A percentile compares a stretch with the other conserved stretches of the same genome.
phyloP scores from a whole-genome alignment of 2,113 vertebrate genomes.

The Galeopterus variegatus region DNA sequence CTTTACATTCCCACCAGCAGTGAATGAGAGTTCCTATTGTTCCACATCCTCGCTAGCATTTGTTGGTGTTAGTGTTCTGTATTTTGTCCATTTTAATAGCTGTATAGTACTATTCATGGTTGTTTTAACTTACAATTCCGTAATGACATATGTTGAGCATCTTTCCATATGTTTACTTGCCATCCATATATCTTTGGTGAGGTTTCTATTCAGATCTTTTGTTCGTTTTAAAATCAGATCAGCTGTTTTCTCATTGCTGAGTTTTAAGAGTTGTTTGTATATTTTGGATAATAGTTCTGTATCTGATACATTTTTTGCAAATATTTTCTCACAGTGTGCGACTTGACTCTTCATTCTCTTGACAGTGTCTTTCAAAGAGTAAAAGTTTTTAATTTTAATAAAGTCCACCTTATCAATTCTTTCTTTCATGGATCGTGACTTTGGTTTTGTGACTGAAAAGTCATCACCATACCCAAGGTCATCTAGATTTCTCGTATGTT shows the following conservation, averaged over 20 bases:
- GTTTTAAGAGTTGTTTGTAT: not conserved
- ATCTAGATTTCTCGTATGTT: not conserved
- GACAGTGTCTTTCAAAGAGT: not conserved
- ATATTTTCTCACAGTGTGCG: not conserved
- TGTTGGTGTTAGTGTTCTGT: not conserved
- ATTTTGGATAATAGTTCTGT: not conserved
- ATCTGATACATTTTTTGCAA: not conserved
- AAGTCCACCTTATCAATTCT: not conserved
- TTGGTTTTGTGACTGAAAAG: not conserved
- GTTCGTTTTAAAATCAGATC: not conserved
- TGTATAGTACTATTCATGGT: not conserved
- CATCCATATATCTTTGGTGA: not conserved
- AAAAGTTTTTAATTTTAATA: conserved; percentile 35
- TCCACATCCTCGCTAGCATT: not conserved
- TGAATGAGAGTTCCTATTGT: not conserved
- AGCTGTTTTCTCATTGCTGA: not conserved
- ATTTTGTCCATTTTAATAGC: not conserved
- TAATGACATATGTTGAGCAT: not conserved
- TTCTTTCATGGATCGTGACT: not conserved
- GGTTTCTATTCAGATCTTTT: not conserved
- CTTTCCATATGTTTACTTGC: conserved; percentile 7
- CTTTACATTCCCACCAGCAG: not conserved
- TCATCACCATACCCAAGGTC: not conserved
- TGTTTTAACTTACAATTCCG: not conserved
- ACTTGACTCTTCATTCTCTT: not conserved